phyloP scores from a whole-genome alignment of 2,113 vertebrate species.

The Gopherus flavomarginatus region DNA sequence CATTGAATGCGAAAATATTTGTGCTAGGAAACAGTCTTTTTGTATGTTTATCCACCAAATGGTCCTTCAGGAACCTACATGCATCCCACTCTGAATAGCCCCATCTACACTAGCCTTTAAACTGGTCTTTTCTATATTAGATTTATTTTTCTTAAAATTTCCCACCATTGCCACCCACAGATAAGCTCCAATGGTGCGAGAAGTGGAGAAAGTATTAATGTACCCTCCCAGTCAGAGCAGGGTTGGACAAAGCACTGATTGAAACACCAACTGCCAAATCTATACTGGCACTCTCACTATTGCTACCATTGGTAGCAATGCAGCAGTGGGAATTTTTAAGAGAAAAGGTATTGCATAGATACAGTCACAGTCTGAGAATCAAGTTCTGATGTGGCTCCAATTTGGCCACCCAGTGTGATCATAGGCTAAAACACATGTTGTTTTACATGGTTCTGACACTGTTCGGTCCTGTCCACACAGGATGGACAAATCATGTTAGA shows the following conservation, averaged over 20 bases:
- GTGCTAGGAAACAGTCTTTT: background rate
- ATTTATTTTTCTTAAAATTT: background rate
- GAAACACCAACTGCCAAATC: slow-evolving; percentile 27
- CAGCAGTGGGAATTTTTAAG: background rate
- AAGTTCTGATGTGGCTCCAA: background rate
- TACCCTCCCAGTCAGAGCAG: background rate
- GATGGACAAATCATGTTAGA: background rate
- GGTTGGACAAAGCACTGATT: slow-evolving; percentile 15
- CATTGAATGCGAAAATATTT: slow-evolving; percentile 20
- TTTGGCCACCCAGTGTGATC: slow-evolving; percentile 11
- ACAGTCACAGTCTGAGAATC: background rate
- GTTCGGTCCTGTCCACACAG: background rate
- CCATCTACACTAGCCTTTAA: background rate
- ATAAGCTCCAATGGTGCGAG: background rate
- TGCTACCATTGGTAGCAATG: background rate
- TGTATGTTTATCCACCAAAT: background rate
- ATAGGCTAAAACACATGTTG: background rate
- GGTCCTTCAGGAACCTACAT: background rate
- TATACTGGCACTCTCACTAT: background rate
- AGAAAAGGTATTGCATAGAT: background rate
- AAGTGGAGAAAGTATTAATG: background rate
- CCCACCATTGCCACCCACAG: background rate
- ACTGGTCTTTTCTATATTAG: background rate
- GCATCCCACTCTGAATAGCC: background rate
- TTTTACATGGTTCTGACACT: background rate